A percentile compares a stretch with the other conserved stretches of the same genome.
phyloP scores from a whole-genome alignment of 2,888 invertebrate species.

The Tridacna gigas region DNA sequence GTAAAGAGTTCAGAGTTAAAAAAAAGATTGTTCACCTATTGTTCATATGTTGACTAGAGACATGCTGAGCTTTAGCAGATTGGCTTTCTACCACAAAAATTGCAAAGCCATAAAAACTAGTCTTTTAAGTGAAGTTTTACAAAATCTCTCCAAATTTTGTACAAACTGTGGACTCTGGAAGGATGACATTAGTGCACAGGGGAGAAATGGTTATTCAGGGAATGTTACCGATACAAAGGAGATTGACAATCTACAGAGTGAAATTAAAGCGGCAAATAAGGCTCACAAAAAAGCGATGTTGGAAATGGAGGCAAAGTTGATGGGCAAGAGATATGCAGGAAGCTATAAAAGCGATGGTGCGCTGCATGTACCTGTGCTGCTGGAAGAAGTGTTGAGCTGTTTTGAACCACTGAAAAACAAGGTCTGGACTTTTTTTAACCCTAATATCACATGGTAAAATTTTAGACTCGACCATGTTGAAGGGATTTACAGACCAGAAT shows the following conservation, averaged over 20 bases:
- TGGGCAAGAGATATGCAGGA: not conserved
- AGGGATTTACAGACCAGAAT: too few species aligned
- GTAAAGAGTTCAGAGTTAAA: too few species aligned
- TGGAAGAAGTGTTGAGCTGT: constrained; percentile 67
- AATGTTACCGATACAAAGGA: not conserved
- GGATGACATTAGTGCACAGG: not conserved
- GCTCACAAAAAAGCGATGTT: not conserved
- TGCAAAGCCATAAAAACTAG: too few species aligned
- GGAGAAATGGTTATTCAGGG: not conserved
- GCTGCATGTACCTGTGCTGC: constrained; percentile 76
- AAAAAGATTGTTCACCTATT: too few species aligned
- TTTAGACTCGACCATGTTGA: too few species aligned
- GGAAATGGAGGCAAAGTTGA: not conserved
- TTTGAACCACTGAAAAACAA: constrained; percentile 65
- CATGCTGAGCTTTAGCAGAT: too few species aligned
- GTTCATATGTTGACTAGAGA: too few species aligned
- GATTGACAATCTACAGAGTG: not conserved
- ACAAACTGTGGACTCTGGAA: not conserved
- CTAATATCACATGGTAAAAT: too few species aligned
- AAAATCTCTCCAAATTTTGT: not conserved
- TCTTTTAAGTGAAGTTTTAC: too few species aligned
- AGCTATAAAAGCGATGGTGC: constrained; percentile 1
- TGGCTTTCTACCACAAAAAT: too few species aligned
- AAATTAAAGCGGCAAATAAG: not conserved
- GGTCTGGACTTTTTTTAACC: constrained; percentile 54